These are phyloP conservation scores for Turritopsis rubra DNA, from an alignment of 30 jellyfish, hydroid and myxozoan species.

Conservation along the genomic window DNA sequence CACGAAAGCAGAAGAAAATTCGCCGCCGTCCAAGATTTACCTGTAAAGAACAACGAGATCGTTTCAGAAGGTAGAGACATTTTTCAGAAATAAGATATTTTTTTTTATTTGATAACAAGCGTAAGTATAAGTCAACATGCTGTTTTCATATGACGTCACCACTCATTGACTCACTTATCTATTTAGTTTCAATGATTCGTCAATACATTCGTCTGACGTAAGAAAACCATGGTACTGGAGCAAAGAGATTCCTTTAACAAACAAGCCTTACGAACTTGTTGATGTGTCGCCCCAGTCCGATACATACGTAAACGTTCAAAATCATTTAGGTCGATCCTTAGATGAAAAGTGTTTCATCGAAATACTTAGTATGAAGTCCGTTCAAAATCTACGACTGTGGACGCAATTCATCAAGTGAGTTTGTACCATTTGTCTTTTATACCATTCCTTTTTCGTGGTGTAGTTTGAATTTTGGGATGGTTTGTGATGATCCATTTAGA, in stretches of 20 bases:
- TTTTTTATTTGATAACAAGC: not conserved
- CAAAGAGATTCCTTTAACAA: not conserved
- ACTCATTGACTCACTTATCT: not conserved
- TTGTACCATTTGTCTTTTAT: not conserved
- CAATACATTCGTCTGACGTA: constrained; percentile 4
- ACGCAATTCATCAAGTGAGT: constrained; percentile 52
- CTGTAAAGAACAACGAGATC: constrained; percentile 15
- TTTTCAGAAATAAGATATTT: not conserved
- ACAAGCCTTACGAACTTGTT: constrained; percentile 21
- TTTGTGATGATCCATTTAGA: not conserved
- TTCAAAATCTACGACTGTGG: constrained; percentile 66
- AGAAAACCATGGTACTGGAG: constrained; percentile 22
- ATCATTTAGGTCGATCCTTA: constrained; percentile 17
- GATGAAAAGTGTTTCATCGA: not conserved
- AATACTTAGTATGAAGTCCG: constrained; percentile 37
- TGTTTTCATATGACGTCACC: not conserved
- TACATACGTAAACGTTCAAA: constrained; percentile 1
- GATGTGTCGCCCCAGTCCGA: constrained; percentile 22
- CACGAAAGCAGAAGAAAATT: constrained; percentile 26
- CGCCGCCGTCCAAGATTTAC: constrained; percentile 27
- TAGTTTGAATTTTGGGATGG: too few relatives aligned
- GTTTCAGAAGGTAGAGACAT: not conserved
- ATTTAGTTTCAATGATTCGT: not conserved
- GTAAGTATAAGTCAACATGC: not conserved
- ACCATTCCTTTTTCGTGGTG: not conserved